Conservation (phyloP, 64 coral and sea anemone species). For the Montipora cactus region DNA sequence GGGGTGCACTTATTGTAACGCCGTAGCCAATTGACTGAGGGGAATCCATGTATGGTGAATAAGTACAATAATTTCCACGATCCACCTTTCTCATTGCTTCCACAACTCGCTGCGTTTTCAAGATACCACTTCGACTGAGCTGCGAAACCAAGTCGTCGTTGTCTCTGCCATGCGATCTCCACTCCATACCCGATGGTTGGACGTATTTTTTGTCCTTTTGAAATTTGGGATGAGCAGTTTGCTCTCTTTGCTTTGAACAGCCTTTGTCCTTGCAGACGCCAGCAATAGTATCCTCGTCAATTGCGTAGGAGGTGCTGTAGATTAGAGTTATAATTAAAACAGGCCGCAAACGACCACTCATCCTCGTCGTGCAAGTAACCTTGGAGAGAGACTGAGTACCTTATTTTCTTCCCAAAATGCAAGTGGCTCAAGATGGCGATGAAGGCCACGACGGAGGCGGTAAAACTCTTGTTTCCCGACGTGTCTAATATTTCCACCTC, state of each 20-base stretch:
- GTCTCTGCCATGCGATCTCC: constrained; percentile 89
- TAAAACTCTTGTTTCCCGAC: constrained; percentile 61
- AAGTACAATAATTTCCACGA: constrained; percentile 76
- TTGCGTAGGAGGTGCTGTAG: background rate
- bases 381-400: background rate
- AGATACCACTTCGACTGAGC: constrained; percentile 70
- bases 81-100: constrained; percentile 89
- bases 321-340: background rate
- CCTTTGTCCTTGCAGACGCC: constrained; percentile 38
- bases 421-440: constrained; percentile 48
- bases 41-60: constrained; percentile 82
- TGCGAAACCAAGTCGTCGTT: constrained; percentile 90
- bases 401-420: constrained; percentile 44
- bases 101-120: constrained; percentile 80
- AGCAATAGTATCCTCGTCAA: background rate
- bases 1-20: constrained; percentile 95
- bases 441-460: constrained; percentile 55
- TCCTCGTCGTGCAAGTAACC: background rate
- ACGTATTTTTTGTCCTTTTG: constrained; percentile 43
- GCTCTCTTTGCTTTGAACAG: constrained; percentile 13
- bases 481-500: constrained; percentile 67
- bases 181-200: constrained; percentile 92
- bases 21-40: constrained; percentile 96
- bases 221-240: background rate
- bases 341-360: background rate